Evolutionary conservation across 2,797 vertebrate genomes (phyloP), one percentile per base, ranked within the genome.

Genomic region (Enteromius viviparus): DNA sequence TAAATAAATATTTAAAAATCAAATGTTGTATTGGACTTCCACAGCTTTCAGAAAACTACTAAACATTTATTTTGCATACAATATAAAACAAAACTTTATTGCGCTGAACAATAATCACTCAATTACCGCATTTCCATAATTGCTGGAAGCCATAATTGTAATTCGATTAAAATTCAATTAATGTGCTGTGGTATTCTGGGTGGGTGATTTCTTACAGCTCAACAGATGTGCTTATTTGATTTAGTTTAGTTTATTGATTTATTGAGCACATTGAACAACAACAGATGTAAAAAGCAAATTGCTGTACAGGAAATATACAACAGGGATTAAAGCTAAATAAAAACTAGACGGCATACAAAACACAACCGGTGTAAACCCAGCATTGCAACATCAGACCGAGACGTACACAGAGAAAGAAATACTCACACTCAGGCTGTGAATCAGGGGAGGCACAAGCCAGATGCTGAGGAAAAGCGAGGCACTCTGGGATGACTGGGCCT

Each of bases 401-500:
- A 26, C 5, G 23, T 14, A 32, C 19, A 37, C 1, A 23, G 75
- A 17, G 19, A 71, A 58, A 14, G 12, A 74, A 78, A 17, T 82
- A 96, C 97, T 6, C 92, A 99, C 98, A 37, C 95, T 95, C 68
- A 99, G 93, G 75, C 92, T 93, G 86, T 97, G 94, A 70, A 98
- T 92, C 10, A 99, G 94, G 0, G 98, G 98, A 0, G 96, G 95
- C 0, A 90, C 92, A 37, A 97, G 86, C 98, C 98, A 99, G 86
- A 95, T 93, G 37, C 96, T 96, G 91, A 99, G 89, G 60, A 99
- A 96, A 19, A 96, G 91, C 34, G 96, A 92, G 1, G 96, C 97
- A 45, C 94, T 98, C 89, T 97, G 95, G 64, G 97, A 99, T 2
- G 96, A 96, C 78, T 96, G 97, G 29, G 94, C 92, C 80, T 99